A percentile compares a stretch with the other conserved stretches of the same genome.
Conservation (phyloP, 1,140 invertebrate genomes). For the Diprion similis region DNA sequence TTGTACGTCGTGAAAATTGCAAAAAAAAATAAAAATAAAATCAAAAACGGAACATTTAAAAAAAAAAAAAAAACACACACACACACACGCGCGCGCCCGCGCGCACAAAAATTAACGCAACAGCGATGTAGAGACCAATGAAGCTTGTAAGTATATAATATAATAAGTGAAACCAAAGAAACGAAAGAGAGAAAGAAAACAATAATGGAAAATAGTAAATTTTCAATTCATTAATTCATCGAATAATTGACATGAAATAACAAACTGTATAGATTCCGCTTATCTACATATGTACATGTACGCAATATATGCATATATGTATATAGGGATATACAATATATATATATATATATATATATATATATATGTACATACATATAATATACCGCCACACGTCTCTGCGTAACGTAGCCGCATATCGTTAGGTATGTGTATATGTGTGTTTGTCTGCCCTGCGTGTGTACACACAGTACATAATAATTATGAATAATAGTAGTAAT, state of each 20-base stretch:
- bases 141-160: too few species aligned
- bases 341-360: neutral
- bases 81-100: neutral
- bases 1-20: too few species aligned
- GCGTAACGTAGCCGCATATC: too few species aligned
- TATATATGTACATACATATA: too few species aligned
- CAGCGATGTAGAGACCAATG: too few species aligned
- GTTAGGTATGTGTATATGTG: neutral
- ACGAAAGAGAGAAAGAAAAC: neutral
- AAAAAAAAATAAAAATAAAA: too few species aligned
- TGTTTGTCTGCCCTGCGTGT: neutral
- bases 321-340: neutral
- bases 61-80: neutral
- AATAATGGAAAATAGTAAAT: neutral
- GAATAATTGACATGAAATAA: constrained; percentile 2
- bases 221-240: neutral
- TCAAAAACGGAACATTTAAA: too few species aligned
- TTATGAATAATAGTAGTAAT: neutral
- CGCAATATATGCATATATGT: neutral
- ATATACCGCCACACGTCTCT: too few species aligned
- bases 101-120: too few species aligned
- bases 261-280: neutral
- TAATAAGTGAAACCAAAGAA: too few species aligned
- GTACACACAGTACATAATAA: neutral
- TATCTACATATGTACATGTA: neutral